These are phyloP conservation scores for Zophobas morio DNA, from an alignment of 1,140 invertebrate genomes.

Conservation along the genomic window DNA sequence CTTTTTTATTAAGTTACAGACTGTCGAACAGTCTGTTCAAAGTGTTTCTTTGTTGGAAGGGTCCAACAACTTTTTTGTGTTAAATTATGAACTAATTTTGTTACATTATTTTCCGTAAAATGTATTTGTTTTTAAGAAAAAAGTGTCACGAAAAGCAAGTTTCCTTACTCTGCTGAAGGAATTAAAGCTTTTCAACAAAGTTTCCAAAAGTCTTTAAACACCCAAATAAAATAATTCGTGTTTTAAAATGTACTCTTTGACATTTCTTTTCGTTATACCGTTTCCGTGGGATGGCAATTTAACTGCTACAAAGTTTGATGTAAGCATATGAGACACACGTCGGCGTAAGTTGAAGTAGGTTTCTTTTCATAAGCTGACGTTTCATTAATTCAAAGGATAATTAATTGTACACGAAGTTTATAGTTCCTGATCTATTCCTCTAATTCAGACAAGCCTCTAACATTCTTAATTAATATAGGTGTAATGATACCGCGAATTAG, in stretches of 20 bases:
- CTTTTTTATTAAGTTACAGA: conserved; percentile 41
- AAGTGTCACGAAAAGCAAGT: not conserved
- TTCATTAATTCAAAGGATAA: too few species aligned
- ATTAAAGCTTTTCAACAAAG: conserved; percentile 2
- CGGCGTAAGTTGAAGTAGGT: too few species aligned
- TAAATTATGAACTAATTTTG: conserved; percentile 32
- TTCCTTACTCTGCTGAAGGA: not conserved
- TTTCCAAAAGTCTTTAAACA: not conserved
- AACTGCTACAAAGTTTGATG: not conserved
- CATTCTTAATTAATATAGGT: too few species aligned
- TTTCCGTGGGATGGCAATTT: not conserved
- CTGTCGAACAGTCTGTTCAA: conserved; percentile 36
- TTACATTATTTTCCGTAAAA: conserved; percentile 14
- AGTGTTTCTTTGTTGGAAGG: conserved; percentile 31
- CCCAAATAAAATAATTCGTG: not conserved
- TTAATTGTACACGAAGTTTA: too few species aligned
- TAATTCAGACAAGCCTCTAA: too few species aligned
- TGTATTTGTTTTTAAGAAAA: not conserved
- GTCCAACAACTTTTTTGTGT: conserved; percentile 1
- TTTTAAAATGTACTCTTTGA: not conserved
- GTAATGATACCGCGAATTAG: too few species aligned
- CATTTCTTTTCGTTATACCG: not conserved
- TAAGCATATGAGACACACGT: too few species aligned
- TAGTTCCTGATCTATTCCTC: too few species aligned
- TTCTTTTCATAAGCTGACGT: too few species aligned